These are phyloP conservation scores for Heteromormyrus szaboi DNA, from an alignment of 2,797 vertebrate species.

Conservation along the genomic window DNA sequence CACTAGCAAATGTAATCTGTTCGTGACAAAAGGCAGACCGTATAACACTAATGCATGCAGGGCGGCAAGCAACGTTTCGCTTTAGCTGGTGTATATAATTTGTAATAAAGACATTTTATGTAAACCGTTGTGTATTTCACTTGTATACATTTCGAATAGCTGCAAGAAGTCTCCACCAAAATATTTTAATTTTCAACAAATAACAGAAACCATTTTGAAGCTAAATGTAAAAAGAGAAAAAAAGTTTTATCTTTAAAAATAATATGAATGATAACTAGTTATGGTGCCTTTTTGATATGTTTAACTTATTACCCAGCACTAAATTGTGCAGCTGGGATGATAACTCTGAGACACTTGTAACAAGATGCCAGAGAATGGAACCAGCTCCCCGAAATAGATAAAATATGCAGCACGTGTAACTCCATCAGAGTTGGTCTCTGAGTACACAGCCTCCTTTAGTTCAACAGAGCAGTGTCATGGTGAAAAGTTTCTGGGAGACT, in stretches of 20 bases:
- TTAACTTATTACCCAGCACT: background rate
- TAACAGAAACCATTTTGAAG: background rate
- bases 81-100: background rate
- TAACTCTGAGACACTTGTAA: conserved; percentile 23
- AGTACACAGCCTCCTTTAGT: background rate
- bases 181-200: background rate
- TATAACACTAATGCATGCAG: background rate
- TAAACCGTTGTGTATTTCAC: background rate
- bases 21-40: background rate
- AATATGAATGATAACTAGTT: background rate
- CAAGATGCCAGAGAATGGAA: conserved; percentile 33
- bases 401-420: conserved; percentile 51
- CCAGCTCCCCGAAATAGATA: conserved; percentile 49
- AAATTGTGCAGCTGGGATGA: background rate
- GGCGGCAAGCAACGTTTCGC: background rate
- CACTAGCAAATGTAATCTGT: background rate
- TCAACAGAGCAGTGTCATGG: background rate
- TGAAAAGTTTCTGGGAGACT: background rate
- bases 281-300: background rate
- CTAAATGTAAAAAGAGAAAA: background rate
- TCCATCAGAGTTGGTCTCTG: conserved; percentile 34
- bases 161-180: background rate
- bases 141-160: background rate
- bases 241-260: background rate
- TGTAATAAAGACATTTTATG: background rate